Conservation (phyloP, 2,888 invertebrate species). For the Stenurella melanura region DNA sequence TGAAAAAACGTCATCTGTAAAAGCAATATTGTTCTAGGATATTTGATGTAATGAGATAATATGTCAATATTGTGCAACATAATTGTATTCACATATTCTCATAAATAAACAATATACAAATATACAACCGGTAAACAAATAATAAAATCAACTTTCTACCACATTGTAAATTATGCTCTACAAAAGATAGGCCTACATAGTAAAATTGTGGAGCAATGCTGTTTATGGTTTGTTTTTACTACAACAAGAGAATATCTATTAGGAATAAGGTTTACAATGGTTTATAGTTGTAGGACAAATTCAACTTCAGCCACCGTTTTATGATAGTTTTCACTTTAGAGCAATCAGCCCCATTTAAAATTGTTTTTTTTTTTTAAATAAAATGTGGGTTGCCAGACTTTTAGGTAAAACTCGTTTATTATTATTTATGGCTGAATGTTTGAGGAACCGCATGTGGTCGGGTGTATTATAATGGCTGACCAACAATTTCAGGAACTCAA, state of each 20-base stretch:
- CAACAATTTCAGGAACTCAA: constrained; percentile 49
- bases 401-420: constrained; percentile 58
- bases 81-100: neutral
- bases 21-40: no score
- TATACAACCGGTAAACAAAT: constrained; percentile 28
- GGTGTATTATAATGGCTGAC: constrained; percentile 49
- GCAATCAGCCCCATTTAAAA: constrained; percentile 29
- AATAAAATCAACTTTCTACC: constrained; percentile 49
- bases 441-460: constrained; percentile 61
- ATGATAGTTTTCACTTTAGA: constrained; percentile 59
- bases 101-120: neutral
- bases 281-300: constrained; percentile 46
- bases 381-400: constrained; percentile 56
- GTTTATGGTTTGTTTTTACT: constrained; percentile 65
- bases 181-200: constrained; percentile 33
- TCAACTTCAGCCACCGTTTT: constrained; percentile 59
- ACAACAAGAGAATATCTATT: constrained; percentile 54
- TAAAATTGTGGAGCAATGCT: constrained; percentile 47
- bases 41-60: no score
- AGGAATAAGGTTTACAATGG: constrained; percentile 44
- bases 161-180: constrained; percentile 48
- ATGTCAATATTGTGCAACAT: no score
- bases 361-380: constrained; percentile 52
- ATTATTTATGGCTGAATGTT: constrained; percentile 61
- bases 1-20: no score